These are phyloP conservation scores for Trochalopteron elliotii DNA, from an alignment of 2,113 vertebrate genomes.

Conservation along the genomic window DNA sequence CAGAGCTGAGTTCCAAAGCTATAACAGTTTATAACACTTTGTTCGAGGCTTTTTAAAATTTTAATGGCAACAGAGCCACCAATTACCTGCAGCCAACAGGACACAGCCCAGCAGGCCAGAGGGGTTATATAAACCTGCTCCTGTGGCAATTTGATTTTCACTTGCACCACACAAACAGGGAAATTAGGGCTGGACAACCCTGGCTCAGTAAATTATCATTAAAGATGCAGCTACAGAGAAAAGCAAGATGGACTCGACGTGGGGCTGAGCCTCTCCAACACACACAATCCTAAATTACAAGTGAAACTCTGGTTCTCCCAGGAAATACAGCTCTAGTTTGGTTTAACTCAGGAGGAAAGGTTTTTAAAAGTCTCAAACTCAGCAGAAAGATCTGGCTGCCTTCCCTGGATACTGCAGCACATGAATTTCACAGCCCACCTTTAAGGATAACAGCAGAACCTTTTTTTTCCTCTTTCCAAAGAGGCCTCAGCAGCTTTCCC, in stretches of 20 bases:
- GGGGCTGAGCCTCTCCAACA: background rate
- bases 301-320: background rate
- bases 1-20: background rate
- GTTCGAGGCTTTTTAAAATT: background rate
- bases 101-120: background rate
- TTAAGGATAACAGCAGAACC: background rate
- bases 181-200: background rate
- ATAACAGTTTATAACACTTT: background rate
- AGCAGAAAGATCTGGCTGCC: background rate
- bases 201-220: background rate
- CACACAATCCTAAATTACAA: background rate
- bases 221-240: background rate
- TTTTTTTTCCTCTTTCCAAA: background rate
- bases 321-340: background rate
- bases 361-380: background rate
- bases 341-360: background rate
- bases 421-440: background rate
- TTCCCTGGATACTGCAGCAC: background rate
- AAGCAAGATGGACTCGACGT: accelerated
- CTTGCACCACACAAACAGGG: background rate
- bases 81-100: background rate
- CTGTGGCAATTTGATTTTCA: background rate
- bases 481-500: background rate
- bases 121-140: background rate
- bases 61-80: background rate